Evolutionary conservation across 1,140 invertebrate species (phyloP).

Genomic region (Trichomalopsis sarcophagae): DNA sequence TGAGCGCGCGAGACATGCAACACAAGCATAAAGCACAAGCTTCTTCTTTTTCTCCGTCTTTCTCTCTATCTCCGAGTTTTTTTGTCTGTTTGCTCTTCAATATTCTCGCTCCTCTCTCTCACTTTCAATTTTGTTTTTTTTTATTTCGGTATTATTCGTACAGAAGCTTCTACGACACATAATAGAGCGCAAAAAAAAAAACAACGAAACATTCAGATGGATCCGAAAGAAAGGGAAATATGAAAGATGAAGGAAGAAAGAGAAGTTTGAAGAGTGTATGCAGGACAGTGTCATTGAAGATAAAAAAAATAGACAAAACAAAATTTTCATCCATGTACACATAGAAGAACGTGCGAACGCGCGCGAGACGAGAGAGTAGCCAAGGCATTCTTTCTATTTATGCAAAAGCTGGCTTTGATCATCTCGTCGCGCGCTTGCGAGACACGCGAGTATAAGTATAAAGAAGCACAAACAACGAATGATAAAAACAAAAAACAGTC

Average conservation of each 20-base stretch:
- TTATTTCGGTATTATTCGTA: background rate
- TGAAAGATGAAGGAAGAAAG: slow-evolving; percentile 39
- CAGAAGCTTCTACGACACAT: background rate
- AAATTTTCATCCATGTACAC: background rate
- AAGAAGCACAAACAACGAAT: slow-evolving; percentile 6
- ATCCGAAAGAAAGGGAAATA: slow-evolving; percentile 1
- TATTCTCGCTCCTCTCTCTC: background rate
- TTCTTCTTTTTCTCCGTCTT: slow-evolving; percentile 48
- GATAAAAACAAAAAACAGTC: background rate
- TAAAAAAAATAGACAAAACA: background rate
- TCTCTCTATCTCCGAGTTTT: background rate
- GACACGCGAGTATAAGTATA: background rate
- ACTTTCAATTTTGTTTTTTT: background rate
- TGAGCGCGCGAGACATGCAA: slow-evolving; percentile 71
- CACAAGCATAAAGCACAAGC: slow-evolving; percentile 73
- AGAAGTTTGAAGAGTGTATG: slow-evolving; percentile 21
- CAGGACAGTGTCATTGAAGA: slow-evolving; percentile 15
- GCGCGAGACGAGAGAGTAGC: background rate
- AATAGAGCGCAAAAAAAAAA: too few species aligned
- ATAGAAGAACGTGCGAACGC: background rate
- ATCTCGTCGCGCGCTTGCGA: background rate
- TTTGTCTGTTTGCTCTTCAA: background rate
- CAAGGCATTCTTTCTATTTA: background rate
- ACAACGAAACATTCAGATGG: background rate
- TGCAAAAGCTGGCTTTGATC: background rate